Percentiles rank a stretch among this genome's conserved stretches.
Conservation (phyloP, 2,888 invertebrate species). For the Noctua janthe region DNA sequence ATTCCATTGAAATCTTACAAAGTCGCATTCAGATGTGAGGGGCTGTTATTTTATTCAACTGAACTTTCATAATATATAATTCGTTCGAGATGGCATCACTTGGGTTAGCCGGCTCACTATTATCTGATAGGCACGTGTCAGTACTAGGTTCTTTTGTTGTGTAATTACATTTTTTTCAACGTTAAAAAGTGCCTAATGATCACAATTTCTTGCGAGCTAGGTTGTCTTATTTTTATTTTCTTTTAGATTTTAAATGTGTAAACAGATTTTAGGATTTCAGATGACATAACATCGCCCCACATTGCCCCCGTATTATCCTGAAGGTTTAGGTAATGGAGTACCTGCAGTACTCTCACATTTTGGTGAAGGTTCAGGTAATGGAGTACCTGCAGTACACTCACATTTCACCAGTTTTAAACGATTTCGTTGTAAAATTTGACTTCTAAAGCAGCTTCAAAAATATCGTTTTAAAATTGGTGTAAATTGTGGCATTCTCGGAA, state of each 20-base stretch:
- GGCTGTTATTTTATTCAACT: not conserved
- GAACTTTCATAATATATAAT: not conserved
- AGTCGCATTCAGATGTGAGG: constrained; percentile 4
- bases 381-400: not conserved
- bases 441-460: not conserved
- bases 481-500: constrained; percentile 10
- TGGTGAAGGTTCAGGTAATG: too few species aligned
- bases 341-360: not conserved
- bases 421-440: not conserved
- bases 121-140: not conserved
- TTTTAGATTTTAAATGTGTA: not conserved
- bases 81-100: not conserved
- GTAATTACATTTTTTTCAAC: not conserved
- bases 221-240: too few species aligned
- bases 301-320: not conserved
- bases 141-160: not conserved
- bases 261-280: not conserved
- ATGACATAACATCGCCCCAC: not conserved
- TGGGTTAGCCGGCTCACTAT: not conserved
- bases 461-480: constrained; percentile 13
- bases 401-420: not conserved
- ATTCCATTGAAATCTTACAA: constrained; percentile 26
- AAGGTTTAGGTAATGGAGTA: not conserved
- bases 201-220: not conserved
- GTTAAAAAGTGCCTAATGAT: not conserved